Evolutionary conservation across 2,113 vertebrate genomes (phyloP), one percentile per base, ranked within the genome.

Genomic region (Marcusenius ussheri): DNA sequence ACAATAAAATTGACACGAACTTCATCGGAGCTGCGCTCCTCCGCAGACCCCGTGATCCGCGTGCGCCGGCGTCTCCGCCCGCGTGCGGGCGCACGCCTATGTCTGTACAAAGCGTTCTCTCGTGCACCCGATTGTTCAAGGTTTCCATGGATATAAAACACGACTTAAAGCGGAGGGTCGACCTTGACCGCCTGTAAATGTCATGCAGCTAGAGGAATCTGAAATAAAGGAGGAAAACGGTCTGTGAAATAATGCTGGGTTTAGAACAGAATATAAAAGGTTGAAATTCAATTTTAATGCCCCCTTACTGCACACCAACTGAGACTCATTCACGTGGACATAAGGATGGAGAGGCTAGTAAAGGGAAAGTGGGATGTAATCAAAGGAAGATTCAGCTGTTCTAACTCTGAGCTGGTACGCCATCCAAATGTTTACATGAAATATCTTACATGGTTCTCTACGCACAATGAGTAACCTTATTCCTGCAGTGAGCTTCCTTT

Each of bases 71-170:
- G 74, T 80, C 58, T 27, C 58, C 24, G 11, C 35, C 17, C 35
- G 42, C 39, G 39, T 42, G 39, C 39, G 17, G 6, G 77, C 17
- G 77, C 83, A 47, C 5, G 49, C 27, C 11, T 39, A 2, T 35
- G 50, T 31, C 85, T 35, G 49, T 9, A 87, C 85, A 87, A 27
- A 87, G 50, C 50, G 85, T 39, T 19, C 46, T 47, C 24, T 87
- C 31, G 27, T 42, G 35, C 27, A 3, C 88, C 42, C 2, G 19
- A 31, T 49, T 35, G 39, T 49, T 35, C 45, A 45, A 46, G 70
- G 90, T 88, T 90, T 88, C 90, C 90, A 83, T 87, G 90, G 87
- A 88, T 90, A 88, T 88, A 8, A 74, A 42, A 58, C 17, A 35
- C 47, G 83, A 58, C 70, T 83, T 70, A 50, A 51, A 88, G 74